These are phyloP conservation scores for Galaxea fascicularis DNA, from an alignment of 92 coral and sea anemone species.

Conservation along the genomic window DNA sequence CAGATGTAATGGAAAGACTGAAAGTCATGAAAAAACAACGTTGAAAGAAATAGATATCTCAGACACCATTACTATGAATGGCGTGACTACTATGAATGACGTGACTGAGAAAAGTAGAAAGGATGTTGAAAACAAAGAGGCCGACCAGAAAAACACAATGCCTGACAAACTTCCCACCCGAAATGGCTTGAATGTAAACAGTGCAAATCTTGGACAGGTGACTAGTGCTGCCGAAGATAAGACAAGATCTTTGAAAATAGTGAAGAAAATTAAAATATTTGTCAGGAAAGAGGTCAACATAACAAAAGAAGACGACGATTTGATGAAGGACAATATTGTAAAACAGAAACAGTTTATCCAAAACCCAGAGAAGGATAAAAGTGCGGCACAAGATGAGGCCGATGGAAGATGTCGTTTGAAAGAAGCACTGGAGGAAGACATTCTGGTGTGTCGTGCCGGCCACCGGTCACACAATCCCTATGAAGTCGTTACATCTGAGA, in stretches of 20 bases:
- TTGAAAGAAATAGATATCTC: not conserved
- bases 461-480: not conserved
- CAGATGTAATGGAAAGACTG: not conserved
- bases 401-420: not conserved
- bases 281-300: slow-evolving; percentile 42
- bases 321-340: not conserved
- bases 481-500: not conserved
- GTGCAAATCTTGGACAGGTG: not conserved
- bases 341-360: not conserved
- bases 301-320: slow-evolving; percentile 1
- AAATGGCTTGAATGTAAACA: not conserved
- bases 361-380: not conserved
- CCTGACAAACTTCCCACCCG: not conserved
- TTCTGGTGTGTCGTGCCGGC: not conserved
- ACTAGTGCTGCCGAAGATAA: not conserved
- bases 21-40: not conserved
- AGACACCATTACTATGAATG: not conserved
- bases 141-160: not conserved
- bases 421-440: slow-evolving; percentile 3
- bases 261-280: slow-evolving; percentile 49
- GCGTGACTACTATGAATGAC: slow-evolving; percentile 6
- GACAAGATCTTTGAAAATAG: slow-evolving; percentile 32
- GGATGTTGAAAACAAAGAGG: not conserved
- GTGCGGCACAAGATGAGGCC: not conserved
- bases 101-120: not conserved